Conservation (phyloP, 30 jellyfish, hydroid and myxozoan species). For the Chrysaora quinquecirrha region DNA sequence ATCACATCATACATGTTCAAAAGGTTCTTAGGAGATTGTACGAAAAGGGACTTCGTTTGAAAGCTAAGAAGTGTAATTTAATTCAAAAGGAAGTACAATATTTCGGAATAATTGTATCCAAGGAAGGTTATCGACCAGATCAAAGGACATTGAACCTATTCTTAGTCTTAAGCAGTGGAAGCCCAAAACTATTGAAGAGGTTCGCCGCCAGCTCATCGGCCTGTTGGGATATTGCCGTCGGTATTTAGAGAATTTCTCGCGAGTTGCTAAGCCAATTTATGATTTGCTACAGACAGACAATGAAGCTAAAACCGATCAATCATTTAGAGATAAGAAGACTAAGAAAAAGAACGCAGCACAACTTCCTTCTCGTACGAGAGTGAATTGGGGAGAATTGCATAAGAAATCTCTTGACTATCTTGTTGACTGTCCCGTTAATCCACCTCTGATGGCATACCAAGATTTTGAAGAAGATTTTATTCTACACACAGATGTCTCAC, state of each 20-base stretch:
- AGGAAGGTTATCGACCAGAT: neutral
- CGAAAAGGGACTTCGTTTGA: too few relatives aligned
- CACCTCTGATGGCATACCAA: slow-evolving; percentile 2
- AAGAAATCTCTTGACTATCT: neutral
- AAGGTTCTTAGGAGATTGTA: neutral
- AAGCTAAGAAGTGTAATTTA: neutral
- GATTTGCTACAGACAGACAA: neutral
- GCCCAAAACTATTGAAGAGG: neutral
- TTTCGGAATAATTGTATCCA: neutral
- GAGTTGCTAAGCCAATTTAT: slow-evolving; percentile 14
- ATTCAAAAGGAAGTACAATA: neutral
- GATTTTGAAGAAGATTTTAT: neutral
- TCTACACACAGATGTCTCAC: neutral
- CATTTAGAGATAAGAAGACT: neutral
- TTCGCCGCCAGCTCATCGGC: neutral
- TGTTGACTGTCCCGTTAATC: neutral
- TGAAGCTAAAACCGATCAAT: neutral
- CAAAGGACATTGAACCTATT: neutral
- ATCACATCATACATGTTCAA: neutral
- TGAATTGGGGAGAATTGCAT: slow-evolving; percentile 6
- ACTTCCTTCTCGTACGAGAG: slow-evolving; percentile 2
- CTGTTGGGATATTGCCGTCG: neutral
- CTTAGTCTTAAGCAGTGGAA: neutral
- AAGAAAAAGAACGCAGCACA: neutral
- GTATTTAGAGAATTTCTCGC: neutral